Conservation (phyloP, 2,113 vertebrate genomes). For the Tylochromis polylepis region DNA sequence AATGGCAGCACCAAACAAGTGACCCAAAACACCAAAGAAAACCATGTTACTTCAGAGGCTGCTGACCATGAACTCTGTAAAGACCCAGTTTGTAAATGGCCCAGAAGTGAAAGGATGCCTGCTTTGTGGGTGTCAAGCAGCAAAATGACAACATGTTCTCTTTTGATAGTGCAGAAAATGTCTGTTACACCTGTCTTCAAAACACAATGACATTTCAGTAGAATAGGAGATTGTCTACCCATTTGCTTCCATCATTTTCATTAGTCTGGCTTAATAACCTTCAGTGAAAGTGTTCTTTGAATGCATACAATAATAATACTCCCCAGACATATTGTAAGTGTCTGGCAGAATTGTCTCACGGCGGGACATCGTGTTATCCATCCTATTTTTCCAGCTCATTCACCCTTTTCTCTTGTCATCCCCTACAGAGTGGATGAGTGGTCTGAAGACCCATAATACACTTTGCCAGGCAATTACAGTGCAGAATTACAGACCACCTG, state of each 20-base stretch:
- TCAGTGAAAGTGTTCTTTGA: conserved; percentile 58
- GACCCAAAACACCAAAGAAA: neutral
- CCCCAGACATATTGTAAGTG: conserved; percentile 61
- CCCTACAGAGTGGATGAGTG: conserved; percentile 73
- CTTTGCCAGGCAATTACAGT: conserved; percentile 73
- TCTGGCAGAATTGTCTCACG: conserved; percentile 65
- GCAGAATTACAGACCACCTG: conserved; percentile 77
- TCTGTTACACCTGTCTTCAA: conserved; percentile 57
- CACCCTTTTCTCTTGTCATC: conserved; percentile 64
- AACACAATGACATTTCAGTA: conserved; percentile 69
- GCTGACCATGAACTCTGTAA: neutral
- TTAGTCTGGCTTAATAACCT: conserved; percentile 69
- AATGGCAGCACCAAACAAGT: neutral
- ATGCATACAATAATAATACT: conserved; percentile 55
- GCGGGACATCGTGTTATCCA: conserved; percentile 67
- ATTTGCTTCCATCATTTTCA: conserved; percentile 66
- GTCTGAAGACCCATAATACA: conserved; percentile 68
- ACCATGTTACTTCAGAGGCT: neutral
- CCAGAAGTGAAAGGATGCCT: neutral
- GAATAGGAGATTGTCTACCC: conserved; percentile 65
- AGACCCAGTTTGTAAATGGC: neutral
- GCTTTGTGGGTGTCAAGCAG: neutral
- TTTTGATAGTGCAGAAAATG: conserved; percentile 4
- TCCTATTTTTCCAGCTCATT: conserved; percentile 57
- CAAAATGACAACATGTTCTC: neutral